These are phyloP conservation scores for Cheilosia urbana DNA, from an alignment of 2,888 invertebrate genomes.

Conservation along the genomic window DNA sequence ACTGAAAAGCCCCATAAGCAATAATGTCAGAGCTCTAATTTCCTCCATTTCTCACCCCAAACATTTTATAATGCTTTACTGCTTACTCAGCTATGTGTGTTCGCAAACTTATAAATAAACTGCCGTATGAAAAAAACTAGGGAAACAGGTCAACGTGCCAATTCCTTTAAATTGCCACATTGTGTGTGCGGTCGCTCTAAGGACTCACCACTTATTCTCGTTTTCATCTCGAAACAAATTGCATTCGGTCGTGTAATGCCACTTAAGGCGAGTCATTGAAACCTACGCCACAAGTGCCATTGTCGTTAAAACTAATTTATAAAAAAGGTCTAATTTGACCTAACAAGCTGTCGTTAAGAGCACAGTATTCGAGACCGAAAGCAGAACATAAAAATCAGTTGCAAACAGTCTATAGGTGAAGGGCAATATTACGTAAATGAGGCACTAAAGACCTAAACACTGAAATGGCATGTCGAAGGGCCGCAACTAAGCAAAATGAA, in stretches of 20 bases:
- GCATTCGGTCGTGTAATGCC: constrained; percentile 32
- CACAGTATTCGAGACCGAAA: constrained; percentile 52
- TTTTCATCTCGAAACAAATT: constrained; percentile 35
- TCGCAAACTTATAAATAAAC: neutral
- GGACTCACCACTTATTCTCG: neutral
- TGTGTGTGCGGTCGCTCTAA: constrained; percentile 17
- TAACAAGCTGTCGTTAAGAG: constrained; percentile 69
- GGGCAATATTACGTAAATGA: constrained; percentile 4
- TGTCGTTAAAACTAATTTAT: constrained; percentile 61
- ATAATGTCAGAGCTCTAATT: no score
- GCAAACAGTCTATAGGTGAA: constrained; percentile 10
- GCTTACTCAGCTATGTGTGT: neutral
- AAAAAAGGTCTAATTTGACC: constrained; percentile 70
- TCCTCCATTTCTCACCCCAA: no score
- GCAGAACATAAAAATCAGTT: constrained; percentile 4
- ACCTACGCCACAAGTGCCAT: constrained; percentile 30
- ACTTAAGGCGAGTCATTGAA: constrained; percentile 41
- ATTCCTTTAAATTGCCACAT: constrained; percentile 25
- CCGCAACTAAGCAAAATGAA: constrained; percentile 2
- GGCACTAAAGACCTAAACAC: constrained; percentile 31
- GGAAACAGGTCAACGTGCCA: constrained; percentile 33
- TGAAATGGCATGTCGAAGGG: constrained; percentile 41
- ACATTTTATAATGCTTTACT: no score
- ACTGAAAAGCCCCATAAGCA: no score
- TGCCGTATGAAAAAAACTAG: neutral